Conservation (phyloP, 2,113 vertebrate genomes). For the Psettodes erumei region DNA sequence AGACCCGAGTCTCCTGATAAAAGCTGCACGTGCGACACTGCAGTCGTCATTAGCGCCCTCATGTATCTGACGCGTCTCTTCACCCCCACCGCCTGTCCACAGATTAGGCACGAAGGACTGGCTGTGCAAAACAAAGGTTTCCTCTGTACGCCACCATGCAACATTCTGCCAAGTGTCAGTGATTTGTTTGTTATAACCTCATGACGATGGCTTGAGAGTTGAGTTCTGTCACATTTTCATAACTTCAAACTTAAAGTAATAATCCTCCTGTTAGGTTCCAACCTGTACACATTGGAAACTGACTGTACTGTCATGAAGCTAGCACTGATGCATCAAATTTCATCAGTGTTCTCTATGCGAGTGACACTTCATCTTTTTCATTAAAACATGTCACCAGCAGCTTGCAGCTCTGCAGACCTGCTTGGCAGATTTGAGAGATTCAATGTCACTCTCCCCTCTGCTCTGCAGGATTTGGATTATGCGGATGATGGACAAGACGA, state of each 20-base stretch:
- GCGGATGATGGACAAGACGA: conserved; percentile 81
- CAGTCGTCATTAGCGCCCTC: conserved; percentile 5
- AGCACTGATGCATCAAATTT: neutral
- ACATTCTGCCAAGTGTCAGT: neutral
- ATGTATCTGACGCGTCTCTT: neutral
- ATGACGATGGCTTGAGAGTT: no score
- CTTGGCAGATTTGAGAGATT: neutral
- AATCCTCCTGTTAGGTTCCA: no score
- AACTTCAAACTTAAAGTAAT: neutral
- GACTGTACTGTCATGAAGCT: neutral
- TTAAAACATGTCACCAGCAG: neutral
- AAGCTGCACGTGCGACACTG: conserved; percentile 40
- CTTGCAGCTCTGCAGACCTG: neutral
- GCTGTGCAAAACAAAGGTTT: neutral
- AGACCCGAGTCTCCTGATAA: conserved; percentile 1
- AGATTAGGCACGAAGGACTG: conserved; percentile 7
- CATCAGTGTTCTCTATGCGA: neutral
- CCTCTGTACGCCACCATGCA: neutral
- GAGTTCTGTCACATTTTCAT: no score
- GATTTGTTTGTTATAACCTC: no score
- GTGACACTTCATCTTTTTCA: neutral
- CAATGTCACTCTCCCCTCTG: neutral
- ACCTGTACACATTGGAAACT: no score
- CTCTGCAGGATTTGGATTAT: conserved; percentile 85
- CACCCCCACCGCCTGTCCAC: neutral